Evolutionary conservation across 2,888 invertebrate genomes (phyloP), one percentile per base, ranked within the genome.

Genomic region (Tenthredo amoena): DNA sequence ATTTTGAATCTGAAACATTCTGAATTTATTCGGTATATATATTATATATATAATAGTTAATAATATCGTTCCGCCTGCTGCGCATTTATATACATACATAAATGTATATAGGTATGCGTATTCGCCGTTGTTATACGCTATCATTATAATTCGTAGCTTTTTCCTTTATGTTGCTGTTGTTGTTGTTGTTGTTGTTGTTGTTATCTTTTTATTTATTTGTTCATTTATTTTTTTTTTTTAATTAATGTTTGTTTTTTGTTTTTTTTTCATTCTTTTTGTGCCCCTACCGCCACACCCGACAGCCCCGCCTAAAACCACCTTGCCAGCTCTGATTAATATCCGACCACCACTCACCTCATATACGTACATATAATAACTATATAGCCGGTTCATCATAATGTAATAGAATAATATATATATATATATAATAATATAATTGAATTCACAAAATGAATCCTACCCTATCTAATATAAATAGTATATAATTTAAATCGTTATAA

Each of bases 1-100:
- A 37, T 47, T 37, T 76, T 47, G 74, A 76, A 76, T 76, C 74
- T 76, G 74, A 76, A 76, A 76, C 47, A 76, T 76, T 43, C 74
- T 47, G 74, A 43, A 76, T 76, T 76, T 71, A 71, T 71, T 37
- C 18, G n/a, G 71, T 72, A 72, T n/a, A 72, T n/a, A 37, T 37
- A 34, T 21, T 71, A 71, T 71, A 37, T 71, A 37, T 71, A 34
- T 47, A 37, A 71, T 71, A 71, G 21, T 15, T 71, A 71, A n/a
- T 37, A 71, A 71, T 71, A 71, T 71, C 12, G 15, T 55, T n/a
- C 7, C 55, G 68, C 12, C 10, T 68, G 31, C 68, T 34, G 4
- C 18, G 12, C 18, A 37, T 71, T 26, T 71, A 71, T 71, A 40
- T 15, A 71, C 6, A 18, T 71, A 15, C 6, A 71, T 62, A 26